Evolutionary conservation across 92 coral and sea anemone genomes (phyloP).

Genomic region (Pocillopora grandis): DNA sequence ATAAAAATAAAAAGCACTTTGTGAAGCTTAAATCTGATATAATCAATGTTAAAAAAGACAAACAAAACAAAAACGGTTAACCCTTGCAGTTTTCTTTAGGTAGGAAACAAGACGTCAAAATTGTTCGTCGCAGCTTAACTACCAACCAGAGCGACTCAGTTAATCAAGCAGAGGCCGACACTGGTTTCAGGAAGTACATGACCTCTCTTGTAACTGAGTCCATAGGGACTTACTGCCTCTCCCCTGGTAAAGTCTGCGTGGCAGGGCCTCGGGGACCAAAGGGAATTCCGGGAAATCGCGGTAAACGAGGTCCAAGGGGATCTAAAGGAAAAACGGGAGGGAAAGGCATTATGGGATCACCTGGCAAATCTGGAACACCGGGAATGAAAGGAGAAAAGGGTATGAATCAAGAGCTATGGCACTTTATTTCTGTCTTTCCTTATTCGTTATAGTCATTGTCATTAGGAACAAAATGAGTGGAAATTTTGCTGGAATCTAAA

Average conservation of each 20-base stretch:
- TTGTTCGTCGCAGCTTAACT: constrained; percentile 11
- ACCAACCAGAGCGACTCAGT: background rate
- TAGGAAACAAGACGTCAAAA: background rate
- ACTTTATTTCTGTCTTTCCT: too few relatives aligned
- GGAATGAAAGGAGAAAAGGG: constrained; percentile 17
- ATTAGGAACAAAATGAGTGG: too few relatives aligned
- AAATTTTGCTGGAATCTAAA: too few relatives aligned
- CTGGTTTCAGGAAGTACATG: constrained; percentile 4
- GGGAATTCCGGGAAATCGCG: constrained; percentile 20
- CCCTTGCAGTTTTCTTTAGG: background rate
- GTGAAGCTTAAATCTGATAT: too few relatives aligned
- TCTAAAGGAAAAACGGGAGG: constrained; percentile 10
- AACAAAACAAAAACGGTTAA: background rate
- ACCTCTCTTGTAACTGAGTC: background rate
- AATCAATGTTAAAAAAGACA: background rate
- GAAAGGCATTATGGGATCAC: background rate
- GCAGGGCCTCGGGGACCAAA: constrained; percentile 30
- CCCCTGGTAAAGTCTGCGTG: background rate
- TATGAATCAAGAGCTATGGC: background rate
- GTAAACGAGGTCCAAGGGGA: constrained; percentile 15
- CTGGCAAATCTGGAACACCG: background rate
- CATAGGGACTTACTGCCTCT: background rate
- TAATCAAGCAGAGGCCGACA: background rate
- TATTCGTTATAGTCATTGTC: too few relatives aligned
- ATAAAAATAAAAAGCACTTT: too few relatives aligned